phyloP scores from a whole-genome alignment of 2,113 vertebrate genomes.

The Prunella himalayana region DNA sequence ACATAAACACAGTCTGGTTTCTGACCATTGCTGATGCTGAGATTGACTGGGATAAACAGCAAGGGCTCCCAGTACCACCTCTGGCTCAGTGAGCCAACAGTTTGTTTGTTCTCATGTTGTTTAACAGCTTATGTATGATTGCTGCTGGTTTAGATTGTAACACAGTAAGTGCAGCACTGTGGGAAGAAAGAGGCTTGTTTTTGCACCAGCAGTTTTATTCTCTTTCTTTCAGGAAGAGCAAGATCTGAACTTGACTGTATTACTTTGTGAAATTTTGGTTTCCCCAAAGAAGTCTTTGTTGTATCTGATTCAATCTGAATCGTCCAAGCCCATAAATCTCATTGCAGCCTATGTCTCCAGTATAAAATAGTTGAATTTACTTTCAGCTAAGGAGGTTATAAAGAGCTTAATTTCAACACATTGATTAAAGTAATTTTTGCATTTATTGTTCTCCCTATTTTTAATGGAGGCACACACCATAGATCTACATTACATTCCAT shows the following conservation, averaged over 20 bases:
- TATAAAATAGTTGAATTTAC: neutral
- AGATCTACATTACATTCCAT: neutral
- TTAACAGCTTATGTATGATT: conserved; percentile 47
- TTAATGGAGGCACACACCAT: neutral
- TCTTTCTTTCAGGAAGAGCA: neutral
- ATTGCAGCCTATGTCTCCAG: neutral
- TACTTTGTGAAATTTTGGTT: neutral
- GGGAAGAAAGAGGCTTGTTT: neutral
- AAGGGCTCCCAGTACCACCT: conserved; percentile 37
- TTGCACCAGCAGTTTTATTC: neutral
- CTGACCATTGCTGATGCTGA: conserved; percentile 20
- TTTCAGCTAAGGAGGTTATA: neutral
- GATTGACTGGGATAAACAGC: conserved; percentile 25
- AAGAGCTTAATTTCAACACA: neutral
- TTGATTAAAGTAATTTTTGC: neutral
- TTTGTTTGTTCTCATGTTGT: conserved; percentile 27
- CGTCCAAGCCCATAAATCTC: neutral
- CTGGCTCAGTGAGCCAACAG: conserved; percentile 7
- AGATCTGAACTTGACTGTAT: neutral
- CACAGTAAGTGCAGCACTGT: neutral
- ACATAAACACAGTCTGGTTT: conserved; percentile 20
- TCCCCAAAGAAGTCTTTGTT: neutral
- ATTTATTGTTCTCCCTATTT: neutral
- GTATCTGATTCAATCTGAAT: neutral
- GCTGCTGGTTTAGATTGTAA: conserved; percentile 1